These are phyloP conservation scores for Dryadula phaetusa DNA, from an alignment of 2,888 invertebrate species.

Conservation along the genomic window DNA sequence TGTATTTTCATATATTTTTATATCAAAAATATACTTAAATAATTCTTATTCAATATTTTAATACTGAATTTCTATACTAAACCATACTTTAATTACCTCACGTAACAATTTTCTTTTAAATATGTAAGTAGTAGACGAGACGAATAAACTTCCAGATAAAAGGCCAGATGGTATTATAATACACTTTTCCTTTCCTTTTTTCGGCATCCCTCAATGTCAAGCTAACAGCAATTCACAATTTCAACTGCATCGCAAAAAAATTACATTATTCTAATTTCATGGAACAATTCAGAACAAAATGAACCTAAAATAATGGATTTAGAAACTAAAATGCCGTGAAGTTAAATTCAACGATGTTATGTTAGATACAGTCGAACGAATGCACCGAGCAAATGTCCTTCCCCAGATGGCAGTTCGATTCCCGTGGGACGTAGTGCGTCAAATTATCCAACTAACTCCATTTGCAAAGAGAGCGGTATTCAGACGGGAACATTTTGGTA, in stretches of 20 bases:
- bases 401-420: constrained; percentile 63
- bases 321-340: constrained; percentile 26
- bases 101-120: not conserved
- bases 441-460: constrained; percentile 77
- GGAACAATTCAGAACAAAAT: constrained; percentile 2
- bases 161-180: constrained; percentile 21
- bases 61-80: no score
- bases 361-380: constrained; percentile 41
- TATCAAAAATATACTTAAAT: no score
- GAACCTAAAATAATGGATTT: rapidly evolving
- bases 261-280: constrained; percentile 67
- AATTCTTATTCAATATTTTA: no score
- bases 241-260: constrained; percentile 60
- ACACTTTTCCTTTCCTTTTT: constrained; percentile 20
- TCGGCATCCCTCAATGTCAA: constrained; percentile 5
- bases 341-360: constrained; percentile 20
- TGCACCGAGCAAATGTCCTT: constrained; percentile 51
- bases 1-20: no score
- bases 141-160: not conserved
- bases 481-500: constrained; percentile 46
- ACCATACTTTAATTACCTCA: no score
- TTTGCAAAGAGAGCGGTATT: constrained; percentile 58
- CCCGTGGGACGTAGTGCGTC: constrained; percentile 62
- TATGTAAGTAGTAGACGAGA: not conserved
- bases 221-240: constrained; percentile 47